Percentiles rank a stretch among this genome's conserved stretches.
Evolutionary conservation across 2,888 invertebrate species (phyloP).

Genomic region (Chironomus tentans): DNA sequence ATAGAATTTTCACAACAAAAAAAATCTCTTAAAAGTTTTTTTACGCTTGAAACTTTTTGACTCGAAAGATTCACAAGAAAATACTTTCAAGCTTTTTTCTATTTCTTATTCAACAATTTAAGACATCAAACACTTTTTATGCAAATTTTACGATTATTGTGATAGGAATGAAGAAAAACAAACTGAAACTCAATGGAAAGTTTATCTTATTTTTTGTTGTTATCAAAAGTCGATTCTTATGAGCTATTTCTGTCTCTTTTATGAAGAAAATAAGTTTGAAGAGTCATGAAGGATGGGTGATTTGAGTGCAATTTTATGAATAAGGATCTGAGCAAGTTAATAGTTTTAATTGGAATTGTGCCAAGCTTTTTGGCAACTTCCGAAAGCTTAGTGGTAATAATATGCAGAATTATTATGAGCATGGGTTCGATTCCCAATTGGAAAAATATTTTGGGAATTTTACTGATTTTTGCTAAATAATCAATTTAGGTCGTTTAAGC

Average conservation of each 20-base stretch:
- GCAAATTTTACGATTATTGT: slow-evolving; percentile 3
- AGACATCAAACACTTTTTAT: slow-evolving; percentile 16
- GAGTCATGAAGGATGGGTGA: neutral
- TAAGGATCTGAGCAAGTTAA: no score
- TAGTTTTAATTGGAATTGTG: no score
- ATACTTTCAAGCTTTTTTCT: neutral
- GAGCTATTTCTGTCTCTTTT: neutral
- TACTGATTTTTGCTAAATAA: no score
- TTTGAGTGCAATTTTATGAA: neutral
- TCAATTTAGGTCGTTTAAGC: no score
- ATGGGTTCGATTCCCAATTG: no score
- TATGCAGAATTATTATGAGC: no score
- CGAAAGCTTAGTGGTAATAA: no score
- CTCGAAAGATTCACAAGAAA: neutral
- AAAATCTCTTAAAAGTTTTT: neutral
- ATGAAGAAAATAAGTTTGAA: neutral
- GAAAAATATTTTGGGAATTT: no score
- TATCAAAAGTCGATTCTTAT: neutral
- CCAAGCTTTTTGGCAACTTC: no score
- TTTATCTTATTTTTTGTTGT: neutral
- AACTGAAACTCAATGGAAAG: neutral
- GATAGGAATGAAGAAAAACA: no score
- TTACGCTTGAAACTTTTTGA: neutral
- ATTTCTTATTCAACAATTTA: neutral
- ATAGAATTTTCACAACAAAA: neutral